Conservation (phyloP, 2,113 vertebrate genomes). For the Cyanoderma ruficeps region DNA sequence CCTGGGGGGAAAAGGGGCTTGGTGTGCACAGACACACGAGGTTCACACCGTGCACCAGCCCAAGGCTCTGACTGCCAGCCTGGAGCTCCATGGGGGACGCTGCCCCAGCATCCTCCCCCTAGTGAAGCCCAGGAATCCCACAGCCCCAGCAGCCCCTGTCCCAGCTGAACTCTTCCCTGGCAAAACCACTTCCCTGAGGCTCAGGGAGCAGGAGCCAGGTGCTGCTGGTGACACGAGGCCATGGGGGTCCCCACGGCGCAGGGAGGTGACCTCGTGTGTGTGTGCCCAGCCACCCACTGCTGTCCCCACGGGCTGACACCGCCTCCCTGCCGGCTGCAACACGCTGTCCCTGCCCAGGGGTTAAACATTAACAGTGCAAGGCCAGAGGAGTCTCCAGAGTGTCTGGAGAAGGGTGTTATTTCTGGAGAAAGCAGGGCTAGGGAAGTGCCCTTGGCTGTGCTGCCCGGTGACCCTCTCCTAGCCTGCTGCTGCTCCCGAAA, state of each 20-base stretch:
- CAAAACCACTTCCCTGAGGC: not conserved
- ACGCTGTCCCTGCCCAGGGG: not conserved
- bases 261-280: not conserved
- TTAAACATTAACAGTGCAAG: constrained; percentile 16
- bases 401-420: not conserved
- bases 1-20: not conserved
- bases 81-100: rapidly evolving
- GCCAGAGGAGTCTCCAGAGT: not conserved
- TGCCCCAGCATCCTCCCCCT: not conserved
- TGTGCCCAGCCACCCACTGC: not conserved
- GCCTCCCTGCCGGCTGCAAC: not conserved
- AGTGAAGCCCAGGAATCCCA: not conserved
- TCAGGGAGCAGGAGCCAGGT: not conserved
- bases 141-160: not conserved
- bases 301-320: rapidly evolving
- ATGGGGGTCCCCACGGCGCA: rapidly evolving
- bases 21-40: not conserved
- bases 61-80: not conserved
- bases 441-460: not conserved
- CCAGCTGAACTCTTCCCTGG: not conserved
- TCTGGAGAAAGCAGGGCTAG: not conserved
- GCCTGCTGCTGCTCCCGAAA: not conserved
- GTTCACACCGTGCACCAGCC: rapidly evolving
- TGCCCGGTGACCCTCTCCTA: not conserved
- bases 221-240: rapidly evolving